Conservation (phyloP, 2,113 vertebrate species). For the Paracanthobrama guichenoti region DNA sequence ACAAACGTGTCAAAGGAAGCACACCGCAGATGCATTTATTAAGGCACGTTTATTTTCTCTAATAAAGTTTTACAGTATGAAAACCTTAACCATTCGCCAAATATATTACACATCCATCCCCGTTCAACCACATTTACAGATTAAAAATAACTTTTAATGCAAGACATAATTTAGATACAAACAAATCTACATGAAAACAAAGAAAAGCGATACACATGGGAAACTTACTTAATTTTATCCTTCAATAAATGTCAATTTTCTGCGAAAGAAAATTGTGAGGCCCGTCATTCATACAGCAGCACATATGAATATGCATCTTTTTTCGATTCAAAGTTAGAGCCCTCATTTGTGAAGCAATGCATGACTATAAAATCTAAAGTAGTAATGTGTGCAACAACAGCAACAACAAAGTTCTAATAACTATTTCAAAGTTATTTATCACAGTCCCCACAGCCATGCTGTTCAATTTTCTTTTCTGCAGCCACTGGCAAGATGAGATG, state of each 20-base stretch:
- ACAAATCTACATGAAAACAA: not conserved
- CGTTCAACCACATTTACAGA: not conserved
- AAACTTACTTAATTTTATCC: not conserved
- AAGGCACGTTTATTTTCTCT: constrained; percentile 2
- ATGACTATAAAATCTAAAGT: not conserved
- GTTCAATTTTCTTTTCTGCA: constrained; percentile 62
- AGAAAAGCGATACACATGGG: not conserved
- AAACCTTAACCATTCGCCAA: not conserved
- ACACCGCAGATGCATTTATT: not conserved
- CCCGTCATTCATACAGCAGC: no score
- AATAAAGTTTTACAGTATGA: not conserved
- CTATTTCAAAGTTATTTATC: not conserved
- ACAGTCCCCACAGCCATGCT: constrained; percentile 58
- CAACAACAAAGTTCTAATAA: no score
- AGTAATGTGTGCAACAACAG: no score
- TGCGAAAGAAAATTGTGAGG: not conserved
- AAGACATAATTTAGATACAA: not conserved
- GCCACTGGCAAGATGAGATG: constrained; percentile 76
- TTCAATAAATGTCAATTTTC: not conserved
- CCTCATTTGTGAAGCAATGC: no score
- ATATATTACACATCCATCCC: not conserved
- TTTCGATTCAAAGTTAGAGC: not conserved
- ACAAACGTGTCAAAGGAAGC: not conserved
- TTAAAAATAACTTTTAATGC: not conserved
- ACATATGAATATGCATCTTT: not conserved